Evolutionary conservation across 1,140 invertebrate species (phyloP).

Genomic region (Drosophila kohkoa): DNA sequence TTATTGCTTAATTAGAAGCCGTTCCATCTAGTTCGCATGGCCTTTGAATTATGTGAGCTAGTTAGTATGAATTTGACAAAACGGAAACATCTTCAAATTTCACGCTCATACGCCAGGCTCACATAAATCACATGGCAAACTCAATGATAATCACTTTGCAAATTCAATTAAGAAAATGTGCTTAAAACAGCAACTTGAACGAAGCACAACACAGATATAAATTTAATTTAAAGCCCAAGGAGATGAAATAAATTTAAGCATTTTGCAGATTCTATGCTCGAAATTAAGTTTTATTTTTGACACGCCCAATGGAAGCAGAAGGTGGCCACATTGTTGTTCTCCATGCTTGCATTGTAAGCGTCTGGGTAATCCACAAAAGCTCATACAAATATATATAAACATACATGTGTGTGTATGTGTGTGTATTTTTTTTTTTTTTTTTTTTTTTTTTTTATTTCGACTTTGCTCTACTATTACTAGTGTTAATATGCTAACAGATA

Average conservation of each 20-base stretch:
- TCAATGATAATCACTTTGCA: conserved; percentile 70
- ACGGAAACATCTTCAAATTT: conserved; percentile 26
- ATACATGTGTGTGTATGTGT: conserved; percentile 11
- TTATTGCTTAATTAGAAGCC: not conserved
- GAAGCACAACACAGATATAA: not conserved
- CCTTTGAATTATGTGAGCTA: too few species aligned
- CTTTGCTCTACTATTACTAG: too few species aligned
- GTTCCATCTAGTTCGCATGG: too few species aligned
- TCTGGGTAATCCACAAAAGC: conserved; percentile 51
- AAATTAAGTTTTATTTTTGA: conserved; percentile 75
- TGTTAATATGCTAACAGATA: too few species aligned
- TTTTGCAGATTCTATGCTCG: conserved; percentile 36
- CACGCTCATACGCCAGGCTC: conserved; percentile 23
- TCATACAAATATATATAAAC: conserved; percentile 18
- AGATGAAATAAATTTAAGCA: conserved; percentile 22
- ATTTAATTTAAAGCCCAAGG: conserved; percentile 34
- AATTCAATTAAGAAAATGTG: conserved; percentile 74
- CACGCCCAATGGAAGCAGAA: conserved; percentile 25
- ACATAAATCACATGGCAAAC: conserved; percentile 73
- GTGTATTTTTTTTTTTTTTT: too few species aligned
- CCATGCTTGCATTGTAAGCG: conserved; percentile 30
- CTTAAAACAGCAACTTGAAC: conserved; percentile 27
- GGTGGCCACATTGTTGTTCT: not conserved
- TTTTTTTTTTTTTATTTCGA: too few species aligned
- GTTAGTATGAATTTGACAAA: not conserved